Evolutionary conservation across 2,888 invertebrate species (phyloP).

Genomic region (Drosophila paranaensis): DNA sequence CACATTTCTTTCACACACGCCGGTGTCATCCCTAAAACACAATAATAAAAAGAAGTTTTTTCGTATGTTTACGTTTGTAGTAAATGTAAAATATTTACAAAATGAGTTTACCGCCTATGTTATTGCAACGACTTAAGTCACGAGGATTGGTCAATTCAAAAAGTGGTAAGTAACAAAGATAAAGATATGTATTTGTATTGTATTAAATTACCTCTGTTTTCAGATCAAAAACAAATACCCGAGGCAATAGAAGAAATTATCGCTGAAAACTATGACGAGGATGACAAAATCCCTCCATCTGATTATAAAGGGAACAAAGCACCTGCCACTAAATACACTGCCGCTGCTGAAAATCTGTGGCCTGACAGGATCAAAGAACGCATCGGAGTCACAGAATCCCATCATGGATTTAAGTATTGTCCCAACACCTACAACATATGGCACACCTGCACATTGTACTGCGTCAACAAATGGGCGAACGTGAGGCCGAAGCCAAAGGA

Average conservation of each 20-base stretch:
- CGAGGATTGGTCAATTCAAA: constrained; percentile 51
- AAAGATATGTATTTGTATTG: neutral
- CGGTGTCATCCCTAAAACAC: neutral
- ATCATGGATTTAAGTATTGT: constrained; percentile 90
- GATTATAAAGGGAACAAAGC: constrained; percentile 82
- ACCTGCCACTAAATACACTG: constrained; percentile 68
- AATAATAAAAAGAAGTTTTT: neutral
- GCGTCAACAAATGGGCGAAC: constrained; percentile 94
- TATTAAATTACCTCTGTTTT: neutral
- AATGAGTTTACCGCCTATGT: constrained; percentile 64
- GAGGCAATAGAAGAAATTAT: constrained; percentile 92
- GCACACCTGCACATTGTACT: constrained; percentile 96
- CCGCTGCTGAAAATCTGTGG: constrained; percentile 82
- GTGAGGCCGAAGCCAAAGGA: constrained; percentile 90
- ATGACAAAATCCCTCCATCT: constrained; percentile 51
- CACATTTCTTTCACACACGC: neutral
- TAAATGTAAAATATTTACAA: neutral
- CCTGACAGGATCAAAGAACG: constrained; percentile 86
- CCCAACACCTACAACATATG: constrained; percentile 98
- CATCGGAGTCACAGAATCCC: constrained; percentile 82
- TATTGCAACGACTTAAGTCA: constrained; percentile 59
- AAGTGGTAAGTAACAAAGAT: constrained; percentile 27
- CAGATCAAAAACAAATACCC: constrained; percentile 43
- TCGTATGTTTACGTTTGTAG: neutral
- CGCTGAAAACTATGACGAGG: constrained; percentile 95